phyloP scores from a whole-genome alignment of 2,888 invertebrate species.

The Aphrophora alni region DNA sequence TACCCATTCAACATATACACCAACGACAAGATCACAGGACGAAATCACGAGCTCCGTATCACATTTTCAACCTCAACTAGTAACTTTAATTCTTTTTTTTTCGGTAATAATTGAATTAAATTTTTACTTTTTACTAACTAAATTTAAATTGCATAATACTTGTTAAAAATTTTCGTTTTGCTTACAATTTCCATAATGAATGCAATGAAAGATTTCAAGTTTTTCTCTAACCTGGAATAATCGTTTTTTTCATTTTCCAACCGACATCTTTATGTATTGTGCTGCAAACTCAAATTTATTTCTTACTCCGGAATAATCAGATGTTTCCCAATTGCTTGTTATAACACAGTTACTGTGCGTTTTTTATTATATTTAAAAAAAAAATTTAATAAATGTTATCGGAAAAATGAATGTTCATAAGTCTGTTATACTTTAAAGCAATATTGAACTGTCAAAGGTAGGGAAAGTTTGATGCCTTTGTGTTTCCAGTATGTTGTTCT shows the following conservation, averaged over 20 bases:
- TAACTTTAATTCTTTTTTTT: background rate
- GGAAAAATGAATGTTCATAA: too few species aligned
- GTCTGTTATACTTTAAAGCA: too few species aligned
- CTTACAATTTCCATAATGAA: background rate
- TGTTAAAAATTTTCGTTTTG: background rate
- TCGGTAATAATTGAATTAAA: background rate
- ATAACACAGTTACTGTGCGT: too few species aligned
- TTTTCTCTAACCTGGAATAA: background rate
- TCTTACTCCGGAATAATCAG: background rate
- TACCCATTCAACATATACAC: constrained; percentile 34
- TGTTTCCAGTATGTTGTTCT: too few species aligned
- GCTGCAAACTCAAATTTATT: background rate
- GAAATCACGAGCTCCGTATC: constrained; percentile 48
- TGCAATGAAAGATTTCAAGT: background rate
- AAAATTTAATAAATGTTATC: too few species aligned
- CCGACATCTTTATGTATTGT: background rate
- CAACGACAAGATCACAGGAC: constrained; percentile 49
- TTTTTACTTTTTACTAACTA: background rate
- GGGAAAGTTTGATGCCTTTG: too few species aligned
- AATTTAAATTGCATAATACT: background rate
- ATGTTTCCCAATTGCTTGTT: background rate
- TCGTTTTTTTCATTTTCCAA: background rate
- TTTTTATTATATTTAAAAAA: too few species aligned
- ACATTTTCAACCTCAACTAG: background rate
- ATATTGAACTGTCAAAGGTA: too few species aligned